Evolutionary conservation across 2,113 vertebrate genomes (phyloP).

Genomic region (Bungarus multicinctus): DNA sequence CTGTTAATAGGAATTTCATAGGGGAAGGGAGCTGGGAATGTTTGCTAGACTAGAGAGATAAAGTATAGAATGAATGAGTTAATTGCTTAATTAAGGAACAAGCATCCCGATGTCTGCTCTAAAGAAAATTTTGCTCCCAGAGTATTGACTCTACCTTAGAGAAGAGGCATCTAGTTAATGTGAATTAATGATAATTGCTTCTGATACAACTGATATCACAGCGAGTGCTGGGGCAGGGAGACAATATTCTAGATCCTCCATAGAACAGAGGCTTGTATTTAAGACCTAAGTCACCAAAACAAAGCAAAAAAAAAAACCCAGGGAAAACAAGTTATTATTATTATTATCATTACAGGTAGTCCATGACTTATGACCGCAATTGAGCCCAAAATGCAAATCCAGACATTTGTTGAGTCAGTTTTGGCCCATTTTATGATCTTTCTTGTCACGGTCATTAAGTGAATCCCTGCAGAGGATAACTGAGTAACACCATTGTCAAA

Average conservation of each 20-base stretch:
- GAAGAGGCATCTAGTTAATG: neutral
- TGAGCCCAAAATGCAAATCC: neutral
- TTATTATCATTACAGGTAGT: neutral
- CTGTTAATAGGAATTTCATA: neutral
- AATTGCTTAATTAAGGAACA: neutral
- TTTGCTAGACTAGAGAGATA: neutral
- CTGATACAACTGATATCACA: neutral
- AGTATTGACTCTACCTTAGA: neutral
- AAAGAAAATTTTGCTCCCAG: neutral
- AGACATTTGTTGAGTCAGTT: neutral
- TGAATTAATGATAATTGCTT: neutral
- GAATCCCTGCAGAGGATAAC: neutral
- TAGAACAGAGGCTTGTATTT: neutral
- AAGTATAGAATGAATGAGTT: neutral
- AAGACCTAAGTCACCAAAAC: neutral
- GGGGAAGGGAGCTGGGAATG: neutral
- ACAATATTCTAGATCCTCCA: neutral
- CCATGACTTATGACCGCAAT: neutral
- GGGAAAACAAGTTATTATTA: neutral
- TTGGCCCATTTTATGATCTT: neutral
- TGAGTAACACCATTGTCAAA: neutral
- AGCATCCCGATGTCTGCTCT: conserved; percentile 18
- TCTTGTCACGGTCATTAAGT: neutral
- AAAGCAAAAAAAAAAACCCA: neutral
- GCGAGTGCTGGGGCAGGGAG: neutral